Evolutionary conservation across 2,888 invertebrate species (phyloP), one percentile per base, ranked within the genome.

Genomic region (Andrena dorsata): DNA sequence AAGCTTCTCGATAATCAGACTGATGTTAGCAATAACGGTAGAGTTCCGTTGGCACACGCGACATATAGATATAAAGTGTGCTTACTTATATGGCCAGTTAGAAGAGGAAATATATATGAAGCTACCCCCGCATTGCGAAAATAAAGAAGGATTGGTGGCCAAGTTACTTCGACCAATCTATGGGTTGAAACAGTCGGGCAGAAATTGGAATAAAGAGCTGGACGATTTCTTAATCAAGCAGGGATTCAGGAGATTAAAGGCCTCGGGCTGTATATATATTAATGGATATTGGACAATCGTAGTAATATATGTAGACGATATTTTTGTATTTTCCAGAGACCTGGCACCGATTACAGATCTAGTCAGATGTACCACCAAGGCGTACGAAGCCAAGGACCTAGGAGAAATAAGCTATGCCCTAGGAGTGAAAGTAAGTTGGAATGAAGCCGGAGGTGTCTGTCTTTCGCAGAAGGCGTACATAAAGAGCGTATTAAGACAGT

Each of bases 51-150:
- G 70, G 60, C 4, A 28, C 1, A 60, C 70, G 2, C 32, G 56
- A 13, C 53, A 72, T 26, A 23, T 72, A 8, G 63, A 63, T 6
- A 35, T 72, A n/a, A 72, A 63, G 30, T 72, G 63, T 10, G 72
- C 72, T 7, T 63, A 72, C 5, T 32, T 72, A 1, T 35, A 53
- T 10, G 72, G 72, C 8, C 8, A 63, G 6, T 13, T 63, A 7
- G 16, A 72, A 32, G 72, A 64, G 5, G 53, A 61, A 13, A 51
- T 72, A 4, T 72, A 23, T 51, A 63, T 63, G 72, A 51, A 23
- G 26, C 16, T 72, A 6, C 72, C 63, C 7, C 63, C 35, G 5
- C 2, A 23, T 6, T 51, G 20, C 23, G 13, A 53, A 3, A 26
- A 8, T 8, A 20, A 35, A 10, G 28, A 32, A 16, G 53, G 60